Evolutionary conservation across 2,797 vertebrate genomes (phyloP).

Genomic region (Cichlasoma orientale): DNA sequence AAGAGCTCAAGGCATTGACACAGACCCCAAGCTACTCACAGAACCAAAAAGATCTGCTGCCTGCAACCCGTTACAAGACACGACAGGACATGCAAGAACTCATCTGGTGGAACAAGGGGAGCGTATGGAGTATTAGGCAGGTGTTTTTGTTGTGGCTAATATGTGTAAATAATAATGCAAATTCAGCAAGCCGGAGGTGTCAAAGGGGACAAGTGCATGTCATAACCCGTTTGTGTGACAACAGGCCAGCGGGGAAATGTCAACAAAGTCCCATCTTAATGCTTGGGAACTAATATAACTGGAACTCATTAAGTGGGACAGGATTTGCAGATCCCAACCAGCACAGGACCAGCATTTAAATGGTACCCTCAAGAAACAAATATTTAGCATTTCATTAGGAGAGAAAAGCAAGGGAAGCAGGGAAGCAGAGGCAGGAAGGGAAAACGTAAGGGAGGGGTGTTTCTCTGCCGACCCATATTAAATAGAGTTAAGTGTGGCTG

Average conservation of each 20-base stretch:
- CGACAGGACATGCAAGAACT: no score
- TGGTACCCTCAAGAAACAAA: conserved; percentile 63
- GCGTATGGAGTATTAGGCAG: background rate
- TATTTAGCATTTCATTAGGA: conserved; percentile 70
- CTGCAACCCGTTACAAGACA: background rate
- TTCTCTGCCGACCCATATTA: conserved; percentile 66
- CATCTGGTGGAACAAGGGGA: background rate
- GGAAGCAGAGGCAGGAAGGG: conserved; percentile 10
- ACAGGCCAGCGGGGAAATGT: conserved; percentile 16
- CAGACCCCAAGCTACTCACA: background rate
- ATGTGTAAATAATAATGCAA: background rate
- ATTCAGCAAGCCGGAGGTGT: conserved; percentile 23
- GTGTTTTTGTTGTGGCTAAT: background rate
- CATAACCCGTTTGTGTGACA: conserved; percentile 12
- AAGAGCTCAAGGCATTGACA: background rate
- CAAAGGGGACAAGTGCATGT: background rate
- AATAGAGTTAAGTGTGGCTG: conserved; percentile 68
- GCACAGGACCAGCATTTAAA: conserved; percentile 44
- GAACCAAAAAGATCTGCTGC: background rate
- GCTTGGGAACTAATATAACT: conserved; percentile 34
- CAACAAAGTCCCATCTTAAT: conserved; percentile 7
- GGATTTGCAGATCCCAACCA: conserved; percentile 39
- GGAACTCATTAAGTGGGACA: conserved; percentile 38
- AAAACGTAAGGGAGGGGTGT: conserved; percentile 31
- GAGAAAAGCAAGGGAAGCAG: conserved; percentile 16